phyloP scores from a whole-genome alignment of 1,140 invertebrate species.

The Nymphalis io region DNA sequence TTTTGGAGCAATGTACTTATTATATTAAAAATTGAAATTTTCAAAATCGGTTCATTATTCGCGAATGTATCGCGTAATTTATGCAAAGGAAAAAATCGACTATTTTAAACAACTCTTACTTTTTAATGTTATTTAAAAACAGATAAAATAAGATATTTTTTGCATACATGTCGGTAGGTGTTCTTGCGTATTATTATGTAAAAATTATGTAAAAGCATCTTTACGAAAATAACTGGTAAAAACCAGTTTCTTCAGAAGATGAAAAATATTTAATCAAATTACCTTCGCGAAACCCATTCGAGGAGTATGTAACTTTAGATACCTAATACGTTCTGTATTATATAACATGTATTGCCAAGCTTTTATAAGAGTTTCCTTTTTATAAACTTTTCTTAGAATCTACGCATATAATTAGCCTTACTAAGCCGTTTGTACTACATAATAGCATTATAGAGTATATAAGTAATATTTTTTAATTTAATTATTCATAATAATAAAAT shows the following conservation, averaged over 20 bases:
- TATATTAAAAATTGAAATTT: too few species aligned
- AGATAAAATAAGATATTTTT: too few species aligned
- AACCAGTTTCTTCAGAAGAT: neutral
- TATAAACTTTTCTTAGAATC: neutral
- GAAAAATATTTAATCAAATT: constrained; percentile 16
- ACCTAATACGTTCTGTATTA: neutral
- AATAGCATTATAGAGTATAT: too few species aligned
- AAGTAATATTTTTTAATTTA: neutral
- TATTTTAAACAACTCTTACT: too few species aligned
- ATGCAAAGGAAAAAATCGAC: too few species aligned
- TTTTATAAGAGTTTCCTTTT: neutral
- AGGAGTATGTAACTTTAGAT: neutral
- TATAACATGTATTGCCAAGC: neutral
- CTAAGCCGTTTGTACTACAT: too few species aligned
- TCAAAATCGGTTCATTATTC: too few species aligned
- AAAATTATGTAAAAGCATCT: neutral
- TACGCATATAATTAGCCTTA: too few species aligned
- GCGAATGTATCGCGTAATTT: too few species aligned
- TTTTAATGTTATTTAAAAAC: too few species aligned
- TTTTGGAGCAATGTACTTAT: too few species aligned
- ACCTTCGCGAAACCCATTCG: neutral
- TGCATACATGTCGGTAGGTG: neutral
- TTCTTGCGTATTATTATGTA: neutral
- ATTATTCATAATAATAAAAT: too few species aligned
- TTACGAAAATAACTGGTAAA: neutral